These are phyloP conservation scores for Heteromyza rotundicornis DNA, from an alignment of 2,888 invertebrate genomes.

Conservation along the genomic window DNA sequence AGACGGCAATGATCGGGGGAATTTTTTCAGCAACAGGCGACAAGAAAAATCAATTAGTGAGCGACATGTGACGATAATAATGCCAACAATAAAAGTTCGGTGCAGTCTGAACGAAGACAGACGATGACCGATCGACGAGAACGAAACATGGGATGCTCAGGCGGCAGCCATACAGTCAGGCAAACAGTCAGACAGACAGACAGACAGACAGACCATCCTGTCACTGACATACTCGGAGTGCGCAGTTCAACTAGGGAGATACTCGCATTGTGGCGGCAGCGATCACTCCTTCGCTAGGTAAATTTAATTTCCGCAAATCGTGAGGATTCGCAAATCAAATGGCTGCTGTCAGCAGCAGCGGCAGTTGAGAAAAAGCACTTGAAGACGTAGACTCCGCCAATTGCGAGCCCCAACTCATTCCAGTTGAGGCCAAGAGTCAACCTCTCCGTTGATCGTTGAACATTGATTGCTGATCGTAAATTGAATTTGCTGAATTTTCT, in stretches of 20 bases:
- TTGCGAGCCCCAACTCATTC: too few relatives aligned
- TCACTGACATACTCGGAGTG: not conserved
- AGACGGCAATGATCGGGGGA: slow-evolving; percentile 2
- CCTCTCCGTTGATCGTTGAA: slow-evolving; percentile 11
- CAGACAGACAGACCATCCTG: not conserved
- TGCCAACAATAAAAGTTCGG: slow-evolving; percentile 52
- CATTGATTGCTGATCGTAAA: slow-evolving; percentile 43
- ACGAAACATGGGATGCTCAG: not conserved
- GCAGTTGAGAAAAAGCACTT: not conserved
- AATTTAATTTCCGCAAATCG: not conserved
- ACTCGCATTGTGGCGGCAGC: not conserved
- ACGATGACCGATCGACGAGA: slow-evolving; percentile 13
- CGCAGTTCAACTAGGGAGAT: not conserved
- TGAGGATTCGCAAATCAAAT: slow-evolving; percentile 3
- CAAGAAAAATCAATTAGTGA: slow-evolving; percentile 64
- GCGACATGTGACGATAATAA: slow-evolving; percentile 63
- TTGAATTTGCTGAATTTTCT: slow-evolving; percentile 41
- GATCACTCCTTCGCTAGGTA: not conserved
- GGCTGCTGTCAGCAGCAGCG: not conserved
- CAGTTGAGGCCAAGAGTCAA: not conserved
- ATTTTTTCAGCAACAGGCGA: slow-evolving; percentile 50
- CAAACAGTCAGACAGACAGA: not conserved
- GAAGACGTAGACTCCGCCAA: not conserved
- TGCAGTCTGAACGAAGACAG: slow-evolving; percentile 32
- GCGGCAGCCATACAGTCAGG: not conserved